A percentile compares a stretch with the other conserved stretches of the same genome.
phyloP scores from a whole-genome alignment of 2,888 invertebrate species.

The Amphipoea lucens region DNA sequence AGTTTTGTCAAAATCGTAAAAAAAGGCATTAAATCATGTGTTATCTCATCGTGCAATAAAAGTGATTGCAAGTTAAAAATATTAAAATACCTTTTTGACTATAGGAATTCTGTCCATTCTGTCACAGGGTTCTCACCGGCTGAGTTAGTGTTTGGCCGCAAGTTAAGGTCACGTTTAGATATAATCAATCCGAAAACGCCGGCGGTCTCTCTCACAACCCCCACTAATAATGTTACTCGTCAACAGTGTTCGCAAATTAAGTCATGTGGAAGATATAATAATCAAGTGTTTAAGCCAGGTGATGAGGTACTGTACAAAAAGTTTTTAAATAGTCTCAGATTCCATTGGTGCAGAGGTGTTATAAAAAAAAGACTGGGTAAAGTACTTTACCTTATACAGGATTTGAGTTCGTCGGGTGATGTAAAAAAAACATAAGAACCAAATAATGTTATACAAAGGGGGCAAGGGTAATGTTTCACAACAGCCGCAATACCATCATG shows the following conservation, averaged over 20 bases:
- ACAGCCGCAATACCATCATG: neutral
- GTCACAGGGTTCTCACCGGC: neutral
- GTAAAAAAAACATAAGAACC: neutral
- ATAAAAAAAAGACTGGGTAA: neutral
- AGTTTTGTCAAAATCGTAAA: neutral
- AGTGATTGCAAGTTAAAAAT: neutral
- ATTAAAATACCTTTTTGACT: no score
- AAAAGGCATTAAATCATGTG: neutral
- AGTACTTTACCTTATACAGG: neutral
- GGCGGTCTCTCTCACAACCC: neutral
- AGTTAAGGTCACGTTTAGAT: neutral
- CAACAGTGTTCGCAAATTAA: conserved; percentile 12
- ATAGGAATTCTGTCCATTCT: neutral
- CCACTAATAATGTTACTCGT: neutral
- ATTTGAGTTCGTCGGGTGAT: neutral
- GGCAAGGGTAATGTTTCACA: neutral
- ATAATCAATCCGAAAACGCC: neutral
- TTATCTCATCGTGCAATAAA: neutral
- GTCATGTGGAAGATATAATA: neutral
- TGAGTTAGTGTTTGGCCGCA: neutral
- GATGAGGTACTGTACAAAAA: neutral
- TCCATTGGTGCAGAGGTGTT: neutral
- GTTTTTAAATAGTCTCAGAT: neutral
- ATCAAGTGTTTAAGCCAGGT: neutral
- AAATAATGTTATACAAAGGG: neutral